Base-by-base conservation (phyloP, 2,888 invertebrate genomes). In the Hofmannophila pseudospretella region DNA sequence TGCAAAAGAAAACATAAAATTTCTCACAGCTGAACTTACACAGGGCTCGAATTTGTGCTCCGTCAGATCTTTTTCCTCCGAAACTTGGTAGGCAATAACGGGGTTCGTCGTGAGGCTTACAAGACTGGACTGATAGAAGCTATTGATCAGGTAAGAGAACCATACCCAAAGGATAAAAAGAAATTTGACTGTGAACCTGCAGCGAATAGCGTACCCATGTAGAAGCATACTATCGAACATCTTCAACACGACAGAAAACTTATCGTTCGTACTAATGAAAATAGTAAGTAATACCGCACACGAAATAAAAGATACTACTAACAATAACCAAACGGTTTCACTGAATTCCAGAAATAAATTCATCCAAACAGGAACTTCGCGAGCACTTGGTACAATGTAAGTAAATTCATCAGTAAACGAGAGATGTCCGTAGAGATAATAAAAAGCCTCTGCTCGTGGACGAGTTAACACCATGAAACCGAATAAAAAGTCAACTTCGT, bases 111-210 rank as follows among this genome's bases (percentile, higher is more conserved):
- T 60, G 1, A 59, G 28, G 39, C 65, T 66, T 16, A 55, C 42
- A 7, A 67, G 33, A 25, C 37, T 54, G 0, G 58, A 54, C 10
- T 54, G 59, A 23, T 59, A 62, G 8, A 52, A 57, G 16, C 45
- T 41, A 38, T 59, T 58, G 0, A 58, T 40, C 3, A 61, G 32
- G 32, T 49, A 65, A 0, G 68, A 55, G 33, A 68, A 76, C 53
- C 62, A 53, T 3, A 74, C 43, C 77, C 76, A 77, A 4, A 52
- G 35, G 5, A 70, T 52, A 2, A 72, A 33, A 2, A 56, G 28
- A 1, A 33, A 44, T 32, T 45, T 50, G 0, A 48, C 26, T 9
- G 39, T 47, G n/a, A 20, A 37, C 23, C 41, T 51, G 1, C 42
- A 42, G 7, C 38, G 39, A 3, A 54, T 40, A n/a, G 14, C 41